Percentiles rank a stretch among this genome's conserved stretches.
Evolutionary conservation across 2,113 vertebrate species (phyloP).

Genomic region (Glaucomys volans): DNA sequence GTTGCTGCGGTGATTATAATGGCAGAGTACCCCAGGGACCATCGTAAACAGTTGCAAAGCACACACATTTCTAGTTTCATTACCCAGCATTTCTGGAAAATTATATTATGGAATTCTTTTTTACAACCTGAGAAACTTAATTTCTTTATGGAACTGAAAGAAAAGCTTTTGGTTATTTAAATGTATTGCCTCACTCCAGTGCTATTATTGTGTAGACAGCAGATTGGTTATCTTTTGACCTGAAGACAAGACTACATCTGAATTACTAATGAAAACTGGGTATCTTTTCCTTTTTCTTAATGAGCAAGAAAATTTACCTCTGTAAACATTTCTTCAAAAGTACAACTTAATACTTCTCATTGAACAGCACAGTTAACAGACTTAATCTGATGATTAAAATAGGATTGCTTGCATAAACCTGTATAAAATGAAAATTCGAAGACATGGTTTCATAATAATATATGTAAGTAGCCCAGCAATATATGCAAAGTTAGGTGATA

Average conservation of each 20-base stretch:
- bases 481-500: background rate
- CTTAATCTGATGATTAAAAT: background rate
- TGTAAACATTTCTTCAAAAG: background rate
- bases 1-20: background rate
- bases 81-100: background rate
- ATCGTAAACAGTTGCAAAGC: background rate
- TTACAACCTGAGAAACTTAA: background rate
- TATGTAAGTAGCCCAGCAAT: background rate
- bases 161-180: background rate
- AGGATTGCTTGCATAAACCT: slow-evolving; percentile 10
- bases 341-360: background rate
- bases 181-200: background rate
- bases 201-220: background rate
- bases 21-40: background rate
- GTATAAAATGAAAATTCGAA: background rate
- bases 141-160: slow-evolving; percentile 15
- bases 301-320: background rate
- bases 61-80: slow-evolving; percentile 9
- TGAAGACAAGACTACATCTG: background rate
- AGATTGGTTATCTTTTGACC: background rate
- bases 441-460: background rate
- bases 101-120: background rate
- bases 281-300: slow-evolving; percentile 24
- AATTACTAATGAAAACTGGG: background rate
- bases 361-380: background rate